Percentiles rank a stretch among this genome's conserved stretches.
Conservation (phyloP, 2,888 invertebrate genomes). For the Megastigmus dorsalis region DNA sequence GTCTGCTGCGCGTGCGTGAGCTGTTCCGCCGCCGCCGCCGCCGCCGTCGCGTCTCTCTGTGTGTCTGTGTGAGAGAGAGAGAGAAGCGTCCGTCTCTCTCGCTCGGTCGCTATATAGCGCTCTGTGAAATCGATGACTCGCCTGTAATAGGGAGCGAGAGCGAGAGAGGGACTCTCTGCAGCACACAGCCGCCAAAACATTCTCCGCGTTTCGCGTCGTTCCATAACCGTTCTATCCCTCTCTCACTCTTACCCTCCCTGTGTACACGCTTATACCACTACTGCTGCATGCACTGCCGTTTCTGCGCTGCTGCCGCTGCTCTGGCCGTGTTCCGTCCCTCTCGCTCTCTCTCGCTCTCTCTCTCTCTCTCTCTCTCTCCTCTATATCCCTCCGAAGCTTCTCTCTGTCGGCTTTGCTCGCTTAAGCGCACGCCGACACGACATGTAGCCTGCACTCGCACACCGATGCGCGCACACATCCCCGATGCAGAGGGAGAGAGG, state of each 20-base stretch:
- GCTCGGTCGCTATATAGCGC: too few species aligned
- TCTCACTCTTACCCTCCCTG: too few species aligned
- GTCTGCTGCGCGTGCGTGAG: too few species aligned
- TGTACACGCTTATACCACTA: too few species aligned
- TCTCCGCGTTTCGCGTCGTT: constrained; percentile 53
- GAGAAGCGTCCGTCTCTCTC: too few species aligned
- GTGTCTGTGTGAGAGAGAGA: too few species aligned
- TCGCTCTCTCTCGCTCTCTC: background rate
- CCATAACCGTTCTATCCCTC: constrained; percentile 40
- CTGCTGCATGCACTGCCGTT: too few species aligned
- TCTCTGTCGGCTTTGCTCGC: constrained; percentile 40
- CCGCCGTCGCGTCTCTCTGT: too few species aligned
- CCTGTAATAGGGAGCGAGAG: constrained; percentile 57
- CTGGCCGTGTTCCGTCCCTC: too few species aligned
- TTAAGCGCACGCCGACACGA: constrained; percentile 46
- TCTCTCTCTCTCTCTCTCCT: background rate
- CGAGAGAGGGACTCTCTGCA: constrained; percentile 15
- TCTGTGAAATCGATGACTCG: constrained; percentile 62
- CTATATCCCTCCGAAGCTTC: background rate
- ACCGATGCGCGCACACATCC: background rate
- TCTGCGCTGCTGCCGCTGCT: too few species aligned
- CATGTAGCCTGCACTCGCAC: constrained; percentile 14
- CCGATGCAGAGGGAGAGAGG: too few species aligned
- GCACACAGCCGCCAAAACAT: constrained; percentile 60
- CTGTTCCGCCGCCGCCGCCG: too few species aligned